Evolutionary conservation across 30 jellyfish, hydroid and myxozoan species (phyloP), one percentile per base, ranked within the genome.

Genomic region (Aurelia coerulea): DNA sequence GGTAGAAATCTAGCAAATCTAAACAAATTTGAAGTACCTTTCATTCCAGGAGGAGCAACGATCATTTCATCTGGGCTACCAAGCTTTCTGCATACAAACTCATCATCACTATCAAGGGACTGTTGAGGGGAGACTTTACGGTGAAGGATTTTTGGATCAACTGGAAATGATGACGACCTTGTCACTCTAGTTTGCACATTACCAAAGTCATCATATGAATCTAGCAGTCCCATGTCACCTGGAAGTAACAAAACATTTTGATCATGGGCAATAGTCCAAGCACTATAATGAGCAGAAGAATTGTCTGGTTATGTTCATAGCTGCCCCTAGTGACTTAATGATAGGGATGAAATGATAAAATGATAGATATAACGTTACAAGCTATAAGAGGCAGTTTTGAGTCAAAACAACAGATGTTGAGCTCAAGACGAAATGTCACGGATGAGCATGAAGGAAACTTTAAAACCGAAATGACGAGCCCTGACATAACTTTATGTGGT

Each of bases 31-130:
- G 11, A 31, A 39, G 79, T 18, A 94, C 99, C 99, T 90, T 95
- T 95, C 99, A 95, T 95, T 64, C 99, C 99, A 3, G 96, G 96
- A 31, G 86, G 91, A 3, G 91, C 73, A 39, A 73, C 65, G 15
- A 79, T 78, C n/a, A 56, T 83, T 32, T 85, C 90, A 68, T 75
- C 97, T 17, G 83, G 73, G 70, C 91, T 95, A 34, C 73, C 75
- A 33, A 62, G 71, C 88, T 78, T 89, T 34, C 92, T 75, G 33
- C 71, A 33, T 33, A 73, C 76, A 70, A 76, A 50, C 60, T 95
- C 99, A 60, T 95, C 99, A 86, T 95, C 99, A 76, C 99, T 95
- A 72, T 95, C 99, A 70, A 95, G 39, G 1, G 99, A 95, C 31
- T 95, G 92, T 75, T 95, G 99, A 17, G 99, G 99, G 3, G 99